A percentile compares a stretch with the other conserved stretches of the same genome.
Evolutionary conservation across 2,113 vertebrate genomes (phyloP).

Genomic region (Cryptomyrus ogoouensis): DNA sequence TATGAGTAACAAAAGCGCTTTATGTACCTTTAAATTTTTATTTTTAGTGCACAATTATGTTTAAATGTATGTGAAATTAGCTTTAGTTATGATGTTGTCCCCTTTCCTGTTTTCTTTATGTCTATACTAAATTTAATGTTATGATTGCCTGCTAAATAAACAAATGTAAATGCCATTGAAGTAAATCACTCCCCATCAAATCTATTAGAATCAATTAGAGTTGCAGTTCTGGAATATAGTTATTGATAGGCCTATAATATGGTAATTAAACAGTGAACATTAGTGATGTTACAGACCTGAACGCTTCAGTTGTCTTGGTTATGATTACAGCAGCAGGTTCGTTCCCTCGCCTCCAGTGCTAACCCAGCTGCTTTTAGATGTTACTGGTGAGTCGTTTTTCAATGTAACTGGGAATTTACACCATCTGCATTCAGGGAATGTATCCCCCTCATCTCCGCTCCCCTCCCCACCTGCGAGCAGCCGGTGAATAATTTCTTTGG

Average conservation of each 20-base stretch:
- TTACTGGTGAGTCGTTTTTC: background rate
- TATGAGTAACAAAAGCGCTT: background rate
- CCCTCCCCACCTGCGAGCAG: background rate
- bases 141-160: background rate
- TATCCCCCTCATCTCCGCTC: background rate
- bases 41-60: background rate
- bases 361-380: background rate
- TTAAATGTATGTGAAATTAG: background rate
- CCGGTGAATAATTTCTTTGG: background rate
- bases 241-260: background rate
- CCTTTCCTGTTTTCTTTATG: background rate
- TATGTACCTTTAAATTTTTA: background rate
- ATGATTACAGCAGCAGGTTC: background rate
- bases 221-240: background rate
- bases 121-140: background rate
- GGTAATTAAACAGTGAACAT: background rate
- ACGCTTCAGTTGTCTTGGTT: background rate
- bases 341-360: background rate
- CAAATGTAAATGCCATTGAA: background rate
- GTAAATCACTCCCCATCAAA: background rate
- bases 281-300: background rate
- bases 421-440: background rate
- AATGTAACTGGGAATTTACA: background rate
- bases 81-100: background rate
- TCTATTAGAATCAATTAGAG: constrained; percentile 6